Evolutionary conservation across 2,888 invertebrate species (phyloP).

Genomic region (Palloptera scutellata): DNA sequence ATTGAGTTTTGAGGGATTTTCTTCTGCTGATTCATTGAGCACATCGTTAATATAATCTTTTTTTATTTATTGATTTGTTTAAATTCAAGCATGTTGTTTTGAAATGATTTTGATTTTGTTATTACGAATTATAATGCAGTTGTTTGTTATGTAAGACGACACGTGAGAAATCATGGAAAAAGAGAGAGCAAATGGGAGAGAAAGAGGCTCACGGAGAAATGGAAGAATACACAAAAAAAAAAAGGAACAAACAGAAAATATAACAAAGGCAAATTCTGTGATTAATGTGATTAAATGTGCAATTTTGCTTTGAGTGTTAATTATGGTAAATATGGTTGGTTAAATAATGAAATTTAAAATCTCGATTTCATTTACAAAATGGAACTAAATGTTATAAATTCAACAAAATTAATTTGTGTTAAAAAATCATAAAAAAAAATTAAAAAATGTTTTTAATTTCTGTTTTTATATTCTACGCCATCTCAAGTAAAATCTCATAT

Average conservation of each 20-base stretch:
- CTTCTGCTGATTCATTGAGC: conserved; percentile 72
- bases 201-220: conserved; percentile 19
- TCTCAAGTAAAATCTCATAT: background rate
- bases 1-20: conserved; percentile 57
- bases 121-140: background rate
- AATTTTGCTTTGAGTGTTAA: conserved; percentile 8
- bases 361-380: too few relatives aligned
- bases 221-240: conserved; percentile 14
- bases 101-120: background rate
- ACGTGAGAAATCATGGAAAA: background rate
- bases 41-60: conserved; percentile 87
- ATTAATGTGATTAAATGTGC: background rate
- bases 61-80: conserved; percentile 11
- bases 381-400: too few relatives aligned
- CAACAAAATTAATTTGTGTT: too few relatives aligned
- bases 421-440: too few relatives aligned
- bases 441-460: background rate
- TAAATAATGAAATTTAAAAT: too few relatives aligned
- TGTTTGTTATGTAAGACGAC: conserved; percentile 8
- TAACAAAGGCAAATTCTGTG: conserved; percentile 25
- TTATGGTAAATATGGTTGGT: background rate
- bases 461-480: background rate
- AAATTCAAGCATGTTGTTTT: conserved; percentile 6
- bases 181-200: conserved; percentile 11
- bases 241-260: conserved; percentile 18